Evolutionary conservation across 1,140 invertebrate genomes (phyloP).

Genomic region (Plectrocnemia conspersa): DNA sequence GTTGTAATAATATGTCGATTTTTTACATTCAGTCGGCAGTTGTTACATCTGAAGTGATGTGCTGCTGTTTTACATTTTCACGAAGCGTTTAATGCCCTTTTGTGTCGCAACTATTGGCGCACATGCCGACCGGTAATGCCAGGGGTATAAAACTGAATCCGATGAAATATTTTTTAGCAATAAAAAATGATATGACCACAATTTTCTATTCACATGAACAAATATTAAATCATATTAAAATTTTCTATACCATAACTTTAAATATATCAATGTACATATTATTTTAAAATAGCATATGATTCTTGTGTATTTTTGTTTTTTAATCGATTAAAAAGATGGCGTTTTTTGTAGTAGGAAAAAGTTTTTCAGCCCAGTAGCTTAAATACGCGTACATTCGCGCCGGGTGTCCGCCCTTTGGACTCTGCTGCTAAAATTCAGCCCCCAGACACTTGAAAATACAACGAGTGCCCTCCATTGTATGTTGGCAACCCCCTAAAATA

Average conservation of each 20-base stretch:
- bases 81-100: slow-evolving; percentile 30
- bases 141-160: slow-evolving; percentile 5
- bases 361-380: not conserved
- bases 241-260: no score
- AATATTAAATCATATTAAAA: no score
- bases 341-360: no score
- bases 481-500: slow-evolving; percentile 33
- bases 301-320: no score
- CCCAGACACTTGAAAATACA: slow-evolving; percentile 30
- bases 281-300: no score
- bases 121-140: slow-evolving; percentile 13
- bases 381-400: slow-evolving; percentile 12
- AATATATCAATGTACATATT: no score
- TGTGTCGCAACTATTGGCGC: slow-evolving; percentile 19
- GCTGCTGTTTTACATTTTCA: slow-evolving; percentile 31
- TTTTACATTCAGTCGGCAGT: slow-evolving; percentile 12
- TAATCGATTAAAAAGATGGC: no score
- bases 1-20: not conserved
- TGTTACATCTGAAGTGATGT: slow-evolving; percentile 27
- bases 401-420: slow-evolving; percentile 28
- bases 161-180: slow-evolving; percentile 6
- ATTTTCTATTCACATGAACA: no score
- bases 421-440: slow-evolving; percentile 23
- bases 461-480: slow-evolving; percentile 34
- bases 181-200: no score